Percentiles rank a stretch among this genome's conserved stretches.
Evolutionary conservation across 2,888 invertebrate genomes (phyloP).

Genomic region (Sesia apiformis): DNA sequence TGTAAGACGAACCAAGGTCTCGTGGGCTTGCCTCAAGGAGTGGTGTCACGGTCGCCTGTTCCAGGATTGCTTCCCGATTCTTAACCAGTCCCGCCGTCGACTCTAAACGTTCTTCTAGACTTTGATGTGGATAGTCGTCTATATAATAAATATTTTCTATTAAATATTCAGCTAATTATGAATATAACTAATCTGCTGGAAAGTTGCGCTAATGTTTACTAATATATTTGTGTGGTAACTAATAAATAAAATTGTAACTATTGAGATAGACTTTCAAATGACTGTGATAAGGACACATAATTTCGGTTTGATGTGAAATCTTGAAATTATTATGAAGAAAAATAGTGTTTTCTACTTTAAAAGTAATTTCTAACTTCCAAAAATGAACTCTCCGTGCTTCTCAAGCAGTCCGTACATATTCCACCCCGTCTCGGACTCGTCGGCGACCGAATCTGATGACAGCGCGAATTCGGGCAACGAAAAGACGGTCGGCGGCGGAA

Average conservation of each 20-base stretch:
- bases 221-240: too few species aligned
- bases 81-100: constrained; percentile 44
- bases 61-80: constrained; percentile 33
- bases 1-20: constrained; percentile 52
- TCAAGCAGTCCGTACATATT: constrained; percentile 55
- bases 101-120: constrained; percentile 42
- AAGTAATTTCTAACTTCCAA: constrained; percentile 1
- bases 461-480: constrained; percentile 54
- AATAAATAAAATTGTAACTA: background rate
- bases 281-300: background rate
- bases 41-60: constrained; percentile 42
- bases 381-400: constrained; percentile 62
- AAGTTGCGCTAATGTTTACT: too few species aligned
- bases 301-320: background rate
- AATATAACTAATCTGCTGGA: too few species aligned
- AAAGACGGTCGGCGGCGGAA: constrained; percentile 45
- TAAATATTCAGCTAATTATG: too few species aligned
- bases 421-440: constrained; percentile 59
- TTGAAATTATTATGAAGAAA: constrained; percentile 3
- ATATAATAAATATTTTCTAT: background rate
- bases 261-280: background rate
- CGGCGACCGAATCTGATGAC: constrained; percentile 63
- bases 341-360: constrained; percentile 4
- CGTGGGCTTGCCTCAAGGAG: constrained; percentile 48
- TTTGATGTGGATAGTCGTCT: constrained; percentile 34